A percentile compares a stretch with the other conserved stretches of the same genome.
Conservation (phyloP, 2,888 invertebrate genomes). For the Dryobota labecula region DNA sequence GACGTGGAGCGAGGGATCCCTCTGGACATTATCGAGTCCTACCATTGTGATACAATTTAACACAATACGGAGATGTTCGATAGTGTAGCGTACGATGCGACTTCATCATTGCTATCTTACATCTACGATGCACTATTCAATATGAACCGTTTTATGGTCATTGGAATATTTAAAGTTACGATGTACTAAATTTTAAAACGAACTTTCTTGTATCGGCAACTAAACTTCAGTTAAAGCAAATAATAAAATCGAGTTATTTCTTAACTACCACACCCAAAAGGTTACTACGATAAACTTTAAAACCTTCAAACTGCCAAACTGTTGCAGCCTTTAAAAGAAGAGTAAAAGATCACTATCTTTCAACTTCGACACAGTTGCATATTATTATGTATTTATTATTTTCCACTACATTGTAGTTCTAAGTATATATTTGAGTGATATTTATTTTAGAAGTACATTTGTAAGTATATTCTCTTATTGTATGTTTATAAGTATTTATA, state of each 20-base stretch:
- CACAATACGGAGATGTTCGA: constrained; percentile 68
- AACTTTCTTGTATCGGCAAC: no score
- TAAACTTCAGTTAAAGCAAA: neutral
- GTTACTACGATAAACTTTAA: neutral
- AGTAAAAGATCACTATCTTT: no score
- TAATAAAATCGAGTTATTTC: constrained; percentile 7
- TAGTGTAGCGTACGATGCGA: constrained; percentile 64
- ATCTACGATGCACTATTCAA: constrained; percentile 69
- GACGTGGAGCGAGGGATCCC: constrained; percentile 69
- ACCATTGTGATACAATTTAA: constrained; percentile 72
- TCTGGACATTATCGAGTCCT: constrained; percentile 74
- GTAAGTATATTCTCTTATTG: no score
- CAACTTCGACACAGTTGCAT: no score
- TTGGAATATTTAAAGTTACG: constrained; percentile 32
- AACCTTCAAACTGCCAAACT: neutral
- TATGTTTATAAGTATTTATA: no score
- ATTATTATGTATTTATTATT: no score
- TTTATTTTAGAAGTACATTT: no score
- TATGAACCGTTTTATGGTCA: constrained; percentile 63
- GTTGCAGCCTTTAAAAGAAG: no score
- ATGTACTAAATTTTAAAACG: neutral
- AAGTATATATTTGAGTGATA: no score
- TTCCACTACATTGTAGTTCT: no score
- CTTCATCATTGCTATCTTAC: constrained; percentile 57
- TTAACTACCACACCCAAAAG: neutral